Evolutionary conservation across 2,888 invertebrate species (phyloP), one percentile per base, ranked within the genome.

Genomic region (Chymomyza procnemis): DNA sequence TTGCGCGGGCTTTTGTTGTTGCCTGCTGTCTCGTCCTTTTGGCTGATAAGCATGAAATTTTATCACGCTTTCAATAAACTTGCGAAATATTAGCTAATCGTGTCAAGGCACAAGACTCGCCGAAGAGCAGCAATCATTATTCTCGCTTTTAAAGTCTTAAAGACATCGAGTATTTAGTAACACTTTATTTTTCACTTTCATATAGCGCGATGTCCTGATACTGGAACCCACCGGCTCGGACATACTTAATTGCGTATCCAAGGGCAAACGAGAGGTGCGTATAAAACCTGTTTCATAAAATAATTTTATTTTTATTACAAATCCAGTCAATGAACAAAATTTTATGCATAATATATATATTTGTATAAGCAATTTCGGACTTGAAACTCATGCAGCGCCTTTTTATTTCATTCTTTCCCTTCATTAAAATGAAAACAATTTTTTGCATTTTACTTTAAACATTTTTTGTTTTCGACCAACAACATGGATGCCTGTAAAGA

Each of bases 251-350:
- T 97, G 97, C 90, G 97, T 97, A 75, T 97, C 97, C 69, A 97
- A 97, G 92, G 97, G 97, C 88, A 97, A 97, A 93, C 96, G 97
- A 74, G 97, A 97, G 96, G 97, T 97, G 92, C 92, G 86, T 76
- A 46, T 4, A 50, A 50, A 4, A 50, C 18, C 16, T 50, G 4
- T 18, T n/a, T 50, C 3, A 50, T 9, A 19, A 2, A n/a, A 50
- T 8, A 16, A 1, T 1, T 16, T 18, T 50, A 50, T 50, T 18
- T 18, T 50, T 1, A 50, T 8, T 1, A 50, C 48, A 16, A 16
- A 2, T 6, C 5, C 18, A 18, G 2, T 48, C 1, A 5, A 50
- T 50, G 18, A 50, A 6, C 48, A 50, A 50, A 50, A 50, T 50
- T 50, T 50, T 12, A 4, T 18, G 4, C 8, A 18, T 16, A 12